Percentiles rank a stretch among this genome's conserved stretches.
Evolutionary conservation across 2,888 invertebrate species (phyloP).

Genomic region (Caenorhabditis sulstoni): DNA sequence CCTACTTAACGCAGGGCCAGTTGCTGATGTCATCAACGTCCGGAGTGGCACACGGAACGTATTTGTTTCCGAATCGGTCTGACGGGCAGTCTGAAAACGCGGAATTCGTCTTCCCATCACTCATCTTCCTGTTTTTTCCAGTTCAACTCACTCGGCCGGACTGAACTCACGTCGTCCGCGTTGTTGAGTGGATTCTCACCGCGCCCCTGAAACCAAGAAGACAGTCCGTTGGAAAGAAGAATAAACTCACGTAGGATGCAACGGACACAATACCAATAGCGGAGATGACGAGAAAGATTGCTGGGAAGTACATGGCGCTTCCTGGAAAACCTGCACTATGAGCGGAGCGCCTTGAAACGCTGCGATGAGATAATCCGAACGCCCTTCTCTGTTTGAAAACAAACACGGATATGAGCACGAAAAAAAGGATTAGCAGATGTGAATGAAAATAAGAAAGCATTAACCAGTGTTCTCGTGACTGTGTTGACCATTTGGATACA

Average conservation of each 20-base stretch:
- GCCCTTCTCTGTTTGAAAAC: conserved; percentile 15
- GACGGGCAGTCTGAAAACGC: conserved; percentile 25
- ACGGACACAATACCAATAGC: no score
- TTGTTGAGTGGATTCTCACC: no score
- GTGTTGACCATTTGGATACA: not conserved
- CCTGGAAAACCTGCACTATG: no score
- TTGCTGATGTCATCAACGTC: conserved; percentile 3
- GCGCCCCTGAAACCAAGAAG: no score
- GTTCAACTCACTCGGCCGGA: not conserved
- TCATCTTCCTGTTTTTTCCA: no score
- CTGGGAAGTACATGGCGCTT: no score
- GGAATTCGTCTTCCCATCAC: no score
- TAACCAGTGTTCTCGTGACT: conserved; percentile 4
- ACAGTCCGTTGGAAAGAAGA: no score
- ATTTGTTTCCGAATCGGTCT: conserved; percentile 31
- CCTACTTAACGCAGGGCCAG: conserved; percentile 53
- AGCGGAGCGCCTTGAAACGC: not conserved
- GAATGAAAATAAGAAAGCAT: not conserved
- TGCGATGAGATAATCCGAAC: conserved; percentile 19
- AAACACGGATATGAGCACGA: conserved; percentile 9
- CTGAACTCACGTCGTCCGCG: not conserved
- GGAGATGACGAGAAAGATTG: no score
- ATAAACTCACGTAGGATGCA: no score
- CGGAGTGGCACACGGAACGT: conserved; percentile 36
- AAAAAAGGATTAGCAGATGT: conserved; percentile 3